Conservation (phyloP, 2,888 invertebrate species). For the Ferdinandea cuprea region DNA sequence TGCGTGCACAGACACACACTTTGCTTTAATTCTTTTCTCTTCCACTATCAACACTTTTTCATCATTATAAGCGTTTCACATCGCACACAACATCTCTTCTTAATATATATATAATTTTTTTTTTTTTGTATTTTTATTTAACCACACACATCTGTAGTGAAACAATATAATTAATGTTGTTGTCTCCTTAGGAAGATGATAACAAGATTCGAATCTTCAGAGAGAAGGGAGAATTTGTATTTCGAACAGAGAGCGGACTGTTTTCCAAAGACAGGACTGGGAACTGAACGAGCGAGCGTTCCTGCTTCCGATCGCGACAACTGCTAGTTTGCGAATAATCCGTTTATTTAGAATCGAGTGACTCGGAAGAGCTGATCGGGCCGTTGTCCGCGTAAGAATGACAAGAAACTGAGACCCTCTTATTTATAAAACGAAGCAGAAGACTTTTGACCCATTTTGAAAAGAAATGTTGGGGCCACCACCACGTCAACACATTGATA, state of each 20-base stretch:
- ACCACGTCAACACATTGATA: constrained; percentile 32
- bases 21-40: constrained; percentile 39
- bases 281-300: constrained; percentile 66
- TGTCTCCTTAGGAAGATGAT: constrained; percentile 61
- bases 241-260: not conserved
- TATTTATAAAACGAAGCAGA: constrained; percentile 75
- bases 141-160: constrained; percentile 32
- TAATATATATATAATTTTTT: too few species aligned
- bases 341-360: constrained; percentile 73
- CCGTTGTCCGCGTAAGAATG: constrained; percentile 76
- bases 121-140: too few species aligned
- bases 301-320: constrained; percentile 82
- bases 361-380: constrained; percentile 75
- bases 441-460: constrained; percentile 83
- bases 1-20: constrained; percentile 40
- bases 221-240: constrained; percentile 3
- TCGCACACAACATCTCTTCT: constrained; percentile 3
- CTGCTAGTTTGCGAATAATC: constrained; percentile 83
- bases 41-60: constrained; percentile 50
- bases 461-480: constrained; percentile 78
- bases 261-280: constrained; percentile 6
- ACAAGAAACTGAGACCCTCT: constrained; percentile 70
- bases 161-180: constrained; percentile 46
- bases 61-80: constrained; percentile 54
- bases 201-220: constrained; percentile 52